A percentile compares a stretch with the other conserved stretches of the same genome.
Conservation (phyloP, 2,113 vertebrate genomes). For the Lycaon pictus region DNA sequence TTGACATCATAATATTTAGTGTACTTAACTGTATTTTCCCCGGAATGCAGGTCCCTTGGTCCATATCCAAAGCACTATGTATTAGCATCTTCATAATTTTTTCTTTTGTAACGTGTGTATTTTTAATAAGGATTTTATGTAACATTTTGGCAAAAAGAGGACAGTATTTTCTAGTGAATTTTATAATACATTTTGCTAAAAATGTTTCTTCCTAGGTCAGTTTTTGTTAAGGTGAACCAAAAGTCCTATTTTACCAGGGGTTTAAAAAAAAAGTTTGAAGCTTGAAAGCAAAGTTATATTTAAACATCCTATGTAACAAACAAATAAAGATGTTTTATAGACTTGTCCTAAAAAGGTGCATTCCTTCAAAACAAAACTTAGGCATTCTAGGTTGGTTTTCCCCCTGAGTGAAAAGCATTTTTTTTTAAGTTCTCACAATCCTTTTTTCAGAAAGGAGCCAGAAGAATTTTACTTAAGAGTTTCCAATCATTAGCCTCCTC, state of each 20-base stretch:
- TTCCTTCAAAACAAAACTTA: slow-evolving; percentile 77
- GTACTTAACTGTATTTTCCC: slow-evolving; percentile 59
- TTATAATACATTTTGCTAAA: slow-evolving; percentile 83
- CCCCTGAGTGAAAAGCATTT: background rate
- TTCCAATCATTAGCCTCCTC: slow-evolving; percentile 21
- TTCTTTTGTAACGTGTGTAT: slow-evolving; percentile 83
- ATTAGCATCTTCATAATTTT: slow-evolving; percentile 66
- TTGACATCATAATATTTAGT: slow-evolving; percentile 65
- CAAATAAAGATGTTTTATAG: slow-evolving; percentile 83
- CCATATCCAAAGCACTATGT: slow-evolving; percentile 75
- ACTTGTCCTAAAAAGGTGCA: slow-evolving; percentile 63
- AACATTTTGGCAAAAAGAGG: slow-evolving; percentile 82
- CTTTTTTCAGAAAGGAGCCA: slow-evolving; percentile 42
- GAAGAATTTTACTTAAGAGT: slow-evolving; percentile 45
- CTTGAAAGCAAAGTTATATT: slow-evolving; percentile 69
- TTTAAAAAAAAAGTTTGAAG: slow-evolving; percentile 70
- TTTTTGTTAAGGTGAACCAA: slow-evolving; percentile 79
- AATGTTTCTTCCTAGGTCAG: slow-evolving; percentile 77
- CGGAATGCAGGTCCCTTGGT: slow-evolving; percentile 74
- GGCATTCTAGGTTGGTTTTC: slow-evolving; percentile 59
- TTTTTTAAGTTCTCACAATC: slow-evolving; percentile 17
- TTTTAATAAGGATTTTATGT: slow-evolving; percentile 81
- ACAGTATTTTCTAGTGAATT: slow-evolving; percentile 84
- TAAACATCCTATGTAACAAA: slow-evolving; percentile 82
- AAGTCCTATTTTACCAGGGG: slow-evolving; percentile 81